Conservation (phyloP, 1,140 invertebrate species). For the Apis mellifera region Amel_HAv3.1 CM009942.2:5011501-5012000, state of each 20-base stretch:
- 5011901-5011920: too few relatives aligned
- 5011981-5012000: too few relatives aligned
- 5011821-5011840: background rate
- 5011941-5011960: too few relatives aligned
- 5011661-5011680: conserved; percentile 22
- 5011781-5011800: too few relatives aligned
- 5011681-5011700: conserved; percentile 39
- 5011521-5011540: background rate
- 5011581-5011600: conserved; percentile 31
- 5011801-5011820: background rate
- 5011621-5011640: conserved; percentile 40
- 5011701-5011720: conserved; percentile 23
- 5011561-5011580: background rate
- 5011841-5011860: background rate
- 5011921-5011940: too few relatives aligned
- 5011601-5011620: conserved; percentile 45
- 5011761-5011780: background rate
- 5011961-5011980: too few relatives aligned
- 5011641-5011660: conserved; percentile 35
- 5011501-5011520: conserved; percentile 17
- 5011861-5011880: too few relatives aligned
- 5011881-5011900: too few relatives aligned
- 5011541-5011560: conserved; percentile 24
- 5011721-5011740: background rate
- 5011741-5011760: conserved; percentile 13